phyloP scores from a whole-genome alignment of 2,113 vertebrate species.

The Chamaetylas fuelleborni region DNA sequence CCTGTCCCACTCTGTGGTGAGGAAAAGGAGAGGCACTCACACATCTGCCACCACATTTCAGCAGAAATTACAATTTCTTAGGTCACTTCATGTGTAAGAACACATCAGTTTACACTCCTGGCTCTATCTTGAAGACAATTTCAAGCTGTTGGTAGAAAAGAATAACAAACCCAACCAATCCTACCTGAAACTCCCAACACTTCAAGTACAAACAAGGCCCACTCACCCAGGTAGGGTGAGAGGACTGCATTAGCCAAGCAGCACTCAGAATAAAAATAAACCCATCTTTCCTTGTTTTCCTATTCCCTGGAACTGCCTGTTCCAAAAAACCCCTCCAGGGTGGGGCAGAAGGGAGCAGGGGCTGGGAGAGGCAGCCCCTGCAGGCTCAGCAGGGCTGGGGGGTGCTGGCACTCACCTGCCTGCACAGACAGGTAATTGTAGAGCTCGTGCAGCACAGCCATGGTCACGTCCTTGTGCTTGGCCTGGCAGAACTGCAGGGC shows the following conservation, averaged over 20 bases:
- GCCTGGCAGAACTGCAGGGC: slow-evolving; percentile 75
- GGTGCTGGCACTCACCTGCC: slow-evolving; percentile 71
- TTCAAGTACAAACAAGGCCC: background rate
- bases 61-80: slow-evolving; percentile 1
- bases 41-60: background rate
- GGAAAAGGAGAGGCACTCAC: background rate
- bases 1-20: background rate
- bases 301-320: slow-evolving; percentile 8
- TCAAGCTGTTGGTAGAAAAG: background rate
- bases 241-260: background rate
- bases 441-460: slow-evolving; percentile 74
- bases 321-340: background rate
- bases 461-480: slow-evolving; percentile 70
- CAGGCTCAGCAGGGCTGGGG: background rate
- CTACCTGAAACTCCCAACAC: background rate
- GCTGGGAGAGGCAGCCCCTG: background rate
- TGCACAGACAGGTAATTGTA: slow-evolving; percentile 78
- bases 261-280: background rate
- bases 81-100: background rate
- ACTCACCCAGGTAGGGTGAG: background rate
- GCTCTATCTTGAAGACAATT: background rate
- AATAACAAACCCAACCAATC: background rate
- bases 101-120: background rate
- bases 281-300: background rate
- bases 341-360: background rate